These are phyloP conservation scores for Myrmophylax atrothorax DNA, from an alignment of 2,113 vertebrate species.

Conservation along the genomic window DNA sequence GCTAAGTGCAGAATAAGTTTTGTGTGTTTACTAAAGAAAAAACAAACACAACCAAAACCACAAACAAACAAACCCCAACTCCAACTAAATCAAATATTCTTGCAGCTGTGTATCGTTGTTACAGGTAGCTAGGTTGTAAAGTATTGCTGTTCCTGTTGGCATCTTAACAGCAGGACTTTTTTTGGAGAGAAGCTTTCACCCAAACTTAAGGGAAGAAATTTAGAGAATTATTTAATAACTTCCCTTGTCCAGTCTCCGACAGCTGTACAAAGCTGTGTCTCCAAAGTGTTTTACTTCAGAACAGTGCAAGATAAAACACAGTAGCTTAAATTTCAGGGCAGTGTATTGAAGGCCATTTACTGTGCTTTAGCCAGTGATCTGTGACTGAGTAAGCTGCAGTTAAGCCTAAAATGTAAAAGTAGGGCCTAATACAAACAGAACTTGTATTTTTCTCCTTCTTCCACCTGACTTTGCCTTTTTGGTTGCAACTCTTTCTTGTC, in stretches of 20 bases:
- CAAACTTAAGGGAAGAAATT: not conserved
- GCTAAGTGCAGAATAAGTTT: not conserved
- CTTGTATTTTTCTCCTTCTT: not conserved
- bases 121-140: not conserved
- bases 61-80: not conserved
- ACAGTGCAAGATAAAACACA: not conserved
- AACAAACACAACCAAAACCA: not conserved
- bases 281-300: not conserved
- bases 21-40: not conserved
- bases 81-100: not conserved
- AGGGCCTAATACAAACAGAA: not conserved
- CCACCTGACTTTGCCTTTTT: not conserved
- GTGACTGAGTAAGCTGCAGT: not conserved
- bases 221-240: not conserved
- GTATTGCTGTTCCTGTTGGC: not conserved
- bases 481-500: not conserved
- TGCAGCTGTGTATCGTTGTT: not conserved
- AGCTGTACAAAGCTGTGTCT: not conserved
- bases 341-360: not conserved
- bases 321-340: not conserved
- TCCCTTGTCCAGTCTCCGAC: accelerated
- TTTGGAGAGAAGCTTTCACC: not conserved
- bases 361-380: not conserved
- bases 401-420: not conserved
- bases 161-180: not conserved